Conservation (phyloP, 2,797 vertebrate genomes). For the Heterohyrax brucei region DNA sequence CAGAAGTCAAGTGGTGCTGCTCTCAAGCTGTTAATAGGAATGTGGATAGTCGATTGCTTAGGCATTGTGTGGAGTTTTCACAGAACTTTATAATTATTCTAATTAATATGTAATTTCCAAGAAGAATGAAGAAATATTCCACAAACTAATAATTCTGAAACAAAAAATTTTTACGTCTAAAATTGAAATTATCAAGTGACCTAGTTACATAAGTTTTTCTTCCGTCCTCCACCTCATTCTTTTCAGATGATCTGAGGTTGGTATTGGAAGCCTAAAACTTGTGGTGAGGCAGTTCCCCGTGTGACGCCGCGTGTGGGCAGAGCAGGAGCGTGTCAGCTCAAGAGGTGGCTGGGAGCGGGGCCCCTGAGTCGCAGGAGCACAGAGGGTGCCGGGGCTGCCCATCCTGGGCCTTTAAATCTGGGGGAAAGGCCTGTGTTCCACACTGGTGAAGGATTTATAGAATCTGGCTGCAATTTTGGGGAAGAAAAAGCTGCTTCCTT, state of each 20-base stretch:
- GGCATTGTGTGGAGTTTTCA: background rate
- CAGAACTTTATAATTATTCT: conserved; percentile 24
- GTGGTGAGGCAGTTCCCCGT: conserved; percentile 39
- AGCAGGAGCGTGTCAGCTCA: rapidly evolving
- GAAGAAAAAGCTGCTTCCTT: background rate
- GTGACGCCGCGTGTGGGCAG: background rate
- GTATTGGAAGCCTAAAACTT: background rate
- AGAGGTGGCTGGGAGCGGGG: background rate
- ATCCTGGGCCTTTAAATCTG: rapidly evolving
- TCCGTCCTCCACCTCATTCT: conserved; percentile 55
- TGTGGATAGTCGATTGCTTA: background rate
- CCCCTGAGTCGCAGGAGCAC: rapidly evolving
- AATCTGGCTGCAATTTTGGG: background rate
- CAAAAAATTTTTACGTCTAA: conserved; percentile 37
- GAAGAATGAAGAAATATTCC: conserved; percentile 70
- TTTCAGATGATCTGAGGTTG: background rate
- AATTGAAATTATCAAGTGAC: conserved; percentile 79
- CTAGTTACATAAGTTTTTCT: conserved; percentile 77
- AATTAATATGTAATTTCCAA: conserved; percentile 67
- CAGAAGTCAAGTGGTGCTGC: background rate
- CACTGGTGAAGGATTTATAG: rapidly evolving
- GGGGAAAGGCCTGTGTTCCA: rapidly evolving
- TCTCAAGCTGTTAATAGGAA: background rate
- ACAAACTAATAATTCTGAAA: conserved; percentile 81
- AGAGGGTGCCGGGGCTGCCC: rapidly evolving